Base-by-base conservation (phyloP, 2,888 invertebrate genomes). In the Lydus trimaculatus region DNA sequence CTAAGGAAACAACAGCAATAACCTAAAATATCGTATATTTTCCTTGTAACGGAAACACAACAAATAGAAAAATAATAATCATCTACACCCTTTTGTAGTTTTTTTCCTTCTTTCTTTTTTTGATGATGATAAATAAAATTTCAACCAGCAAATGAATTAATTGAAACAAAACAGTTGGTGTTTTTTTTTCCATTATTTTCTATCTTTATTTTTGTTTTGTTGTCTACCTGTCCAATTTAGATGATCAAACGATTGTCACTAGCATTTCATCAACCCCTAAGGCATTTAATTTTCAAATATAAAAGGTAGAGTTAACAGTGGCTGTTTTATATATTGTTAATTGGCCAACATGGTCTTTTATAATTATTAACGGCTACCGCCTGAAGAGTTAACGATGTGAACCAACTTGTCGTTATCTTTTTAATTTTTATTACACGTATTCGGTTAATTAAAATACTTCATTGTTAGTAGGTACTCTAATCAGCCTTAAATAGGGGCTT, bases 231-330 rank as follows among this genome's bases (percentile, higher is more conserved):
- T 60, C 20, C 20, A 31, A 60, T 60, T 60, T 11, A 25, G 39
- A 28, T 59, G 62, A 69, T 69, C 59, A 66, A 63, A 65, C 61
- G 58, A 63, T 69, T 69, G 69, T 69, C 69, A 66, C 56, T 63
- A 63, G 61, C 69, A 69, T 62, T 65, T 52, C 28, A 56, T 25
- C 25, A 31, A 56, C 63, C 65, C 69, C 36, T 31, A 61, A 66
- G 65, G 69, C 63, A 39, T 63, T 20, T 39, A 60, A 69, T 43
- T 69, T 65, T 66, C 39, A 65, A 60, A 63, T 61, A 63, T 48
- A 68, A 65, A 69, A 61, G 69, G 65, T 23, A 52, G 4, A 59
- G 59, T 69, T 63, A 63, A 66, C 52, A 15, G 31, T 23, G 23
- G 11, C 9, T 23, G 36, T 36, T n/a, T n/a, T 61, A n/a, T n/a